These are phyloP conservation scores for Salvelinus sp. DNA, from an alignment of 2,113 vertebrate species.

Conservation along the genomic window DNA sequence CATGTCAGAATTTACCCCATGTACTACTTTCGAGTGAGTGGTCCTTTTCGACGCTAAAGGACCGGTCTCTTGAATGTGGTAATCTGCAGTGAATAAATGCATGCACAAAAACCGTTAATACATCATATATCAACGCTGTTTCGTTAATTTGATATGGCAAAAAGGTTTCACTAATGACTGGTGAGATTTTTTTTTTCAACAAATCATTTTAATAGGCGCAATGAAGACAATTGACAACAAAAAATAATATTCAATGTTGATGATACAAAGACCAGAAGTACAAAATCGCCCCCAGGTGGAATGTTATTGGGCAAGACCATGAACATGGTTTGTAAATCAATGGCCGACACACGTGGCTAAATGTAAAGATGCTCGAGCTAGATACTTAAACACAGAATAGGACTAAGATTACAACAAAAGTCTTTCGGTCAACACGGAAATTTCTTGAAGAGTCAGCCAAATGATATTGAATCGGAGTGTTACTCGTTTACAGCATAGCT, in stretches of 20 bases:
- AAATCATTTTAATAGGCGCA: slow-evolving; percentile 95
- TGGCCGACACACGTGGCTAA: slow-evolving; percentile 66
- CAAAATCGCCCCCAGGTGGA: slow-evolving; percentile 72
- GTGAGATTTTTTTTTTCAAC: slow-evolving; percentile 55
- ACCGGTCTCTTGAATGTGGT: too few species aligned
- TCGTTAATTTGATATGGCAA: too few species aligned
- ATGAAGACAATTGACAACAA: slow-evolving; percentile 85
- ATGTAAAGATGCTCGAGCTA: slow-evolving; percentile 61
- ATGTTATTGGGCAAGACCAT: slow-evolving; percentile 64
- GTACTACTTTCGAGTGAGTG: too few species aligned
- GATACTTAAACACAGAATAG: slow-evolving; percentile 61
- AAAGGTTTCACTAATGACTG: too few species aligned
- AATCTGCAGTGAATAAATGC: too few species aligned
- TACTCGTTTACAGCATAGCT: slow-evolving; percentile 97
- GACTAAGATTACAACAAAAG: slow-evolving; percentile 58
- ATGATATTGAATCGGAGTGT: slow-evolving; percentile 86
- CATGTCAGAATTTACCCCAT: too few species aligned
- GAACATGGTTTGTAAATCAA: slow-evolving; percentile 62
- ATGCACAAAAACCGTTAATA: too few species aligned
- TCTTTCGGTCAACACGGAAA: slow-evolving; percentile 74
- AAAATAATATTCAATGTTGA: slow-evolving; percentile 50
- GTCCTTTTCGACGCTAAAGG: too few species aligned
- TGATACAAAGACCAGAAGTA: slow-evolving; percentile 80
- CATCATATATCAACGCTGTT: too few species aligned
- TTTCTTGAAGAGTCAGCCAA: slow-evolving; percentile 73